Conservation (phyloP, 1,140 invertebrate species). For the Elysia chlorotica region DNA sequence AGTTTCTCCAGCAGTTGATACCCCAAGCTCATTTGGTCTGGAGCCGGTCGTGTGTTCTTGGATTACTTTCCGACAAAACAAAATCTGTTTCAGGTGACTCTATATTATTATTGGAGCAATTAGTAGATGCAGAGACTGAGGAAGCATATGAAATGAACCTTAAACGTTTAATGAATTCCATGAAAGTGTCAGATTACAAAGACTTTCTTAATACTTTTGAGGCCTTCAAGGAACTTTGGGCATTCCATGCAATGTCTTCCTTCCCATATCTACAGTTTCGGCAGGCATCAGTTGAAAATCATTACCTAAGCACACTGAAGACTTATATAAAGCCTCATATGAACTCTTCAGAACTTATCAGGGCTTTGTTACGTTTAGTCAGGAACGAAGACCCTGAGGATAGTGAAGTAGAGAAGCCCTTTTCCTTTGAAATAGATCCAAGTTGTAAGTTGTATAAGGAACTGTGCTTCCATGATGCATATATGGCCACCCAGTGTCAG, state of each 20-base stretch:
- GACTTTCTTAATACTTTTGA: constrained; percentile 9
- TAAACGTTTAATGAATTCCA: background rate
- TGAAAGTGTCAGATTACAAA: background rate
- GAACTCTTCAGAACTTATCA: constrained; percentile 1
- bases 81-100: background rate
- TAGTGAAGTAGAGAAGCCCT: background rate
- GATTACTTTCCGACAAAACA: background rate
- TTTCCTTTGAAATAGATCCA: background rate
- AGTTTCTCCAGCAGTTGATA: constrained; percentile 3
- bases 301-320: constrained; percentile 1
- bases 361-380: background rate
- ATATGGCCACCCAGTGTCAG: background rate
- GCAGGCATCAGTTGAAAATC: constrained; percentile 7
- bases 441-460: background rate
- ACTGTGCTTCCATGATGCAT: constrained; percentile 3
- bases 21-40: background rate
- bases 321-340: background rate
- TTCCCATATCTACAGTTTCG: background rate
- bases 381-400: background rate
- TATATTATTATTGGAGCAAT: too few species aligned
- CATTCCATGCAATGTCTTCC: constrained; percentile 1
- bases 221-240: constrained; percentile 12
- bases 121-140: constrained; percentile 2
- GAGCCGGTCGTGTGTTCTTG: constrained; percentile 4
- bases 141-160: constrained; percentile 1